These are phyloP conservation scores for Drosophila neoperkinsi DNA, from an alignment of 2,888 invertebrate species.

Conservation along the genomic window DNA sequence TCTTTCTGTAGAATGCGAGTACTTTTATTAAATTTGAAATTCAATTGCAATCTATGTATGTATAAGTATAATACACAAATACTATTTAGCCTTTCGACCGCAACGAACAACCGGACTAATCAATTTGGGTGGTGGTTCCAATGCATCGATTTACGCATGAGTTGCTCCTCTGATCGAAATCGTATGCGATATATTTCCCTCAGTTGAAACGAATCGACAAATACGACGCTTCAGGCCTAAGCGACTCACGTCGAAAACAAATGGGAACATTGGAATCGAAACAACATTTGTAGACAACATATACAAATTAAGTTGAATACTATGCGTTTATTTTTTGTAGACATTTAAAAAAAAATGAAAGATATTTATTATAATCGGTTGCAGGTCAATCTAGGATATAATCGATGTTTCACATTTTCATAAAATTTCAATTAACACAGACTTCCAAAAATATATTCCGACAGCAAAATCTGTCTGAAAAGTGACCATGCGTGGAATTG, in stretches of 20 bases:
- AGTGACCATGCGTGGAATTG: neutral
- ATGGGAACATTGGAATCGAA: neutral
- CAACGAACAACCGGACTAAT: conserved; percentile 76
- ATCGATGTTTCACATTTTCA: neutral
- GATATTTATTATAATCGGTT: neutral
- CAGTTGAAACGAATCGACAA: conserved; percentile 9
- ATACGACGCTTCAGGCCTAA: neutral
- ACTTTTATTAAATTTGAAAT: conserved; percentile 65
- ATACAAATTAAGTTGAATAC: neutral
- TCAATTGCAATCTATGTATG: conserved; percentile 54
- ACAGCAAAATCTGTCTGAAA: neutral
- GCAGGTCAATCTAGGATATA: neutral
- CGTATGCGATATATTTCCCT: conserved; percentile 7
- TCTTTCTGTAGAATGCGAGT: conserved; percentile 45
- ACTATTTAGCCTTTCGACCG: conserved; percentile 66
- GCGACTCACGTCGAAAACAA: neutral
- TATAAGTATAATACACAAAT: conserved; percentile 63
- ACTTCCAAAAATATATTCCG: neutral
- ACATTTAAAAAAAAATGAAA: neutral
- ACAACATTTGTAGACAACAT: neutral
- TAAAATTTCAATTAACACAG: neutral
- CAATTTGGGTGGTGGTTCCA: conserved; percentile 68
- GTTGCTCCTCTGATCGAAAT: conserved; percentile 32
- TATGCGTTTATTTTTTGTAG: neutral
- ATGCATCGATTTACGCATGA: conserved; percentile 45